A percentile compares a stretch with the other conserved stretches of the same genome.
phyloP scores from a whole-genome alignment of 2,797 vertebrate species.

The Decapterus maruadsi region DNA sequence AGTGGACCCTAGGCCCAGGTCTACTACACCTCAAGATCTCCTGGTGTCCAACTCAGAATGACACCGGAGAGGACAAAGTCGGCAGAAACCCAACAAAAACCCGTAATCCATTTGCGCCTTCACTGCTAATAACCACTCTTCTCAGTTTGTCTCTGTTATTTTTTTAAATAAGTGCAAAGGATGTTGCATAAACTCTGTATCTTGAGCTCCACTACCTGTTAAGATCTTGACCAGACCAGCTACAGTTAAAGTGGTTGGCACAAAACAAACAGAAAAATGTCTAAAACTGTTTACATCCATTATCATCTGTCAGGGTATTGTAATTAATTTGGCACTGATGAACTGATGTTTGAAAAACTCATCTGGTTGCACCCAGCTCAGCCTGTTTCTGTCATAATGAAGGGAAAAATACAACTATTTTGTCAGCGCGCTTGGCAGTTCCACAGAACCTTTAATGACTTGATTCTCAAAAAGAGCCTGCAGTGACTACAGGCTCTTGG shows the following conservation, averaged over 20 bases:
- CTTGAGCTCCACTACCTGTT: no score
- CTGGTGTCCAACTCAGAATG: no score
- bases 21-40: no score
- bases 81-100: background rate
- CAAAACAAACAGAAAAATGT: no score
- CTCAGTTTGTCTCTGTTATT: background rate
- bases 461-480: slow-evolving; percentile 27
- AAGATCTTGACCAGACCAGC: no score
- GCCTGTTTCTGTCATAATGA: background rate
- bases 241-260: no score
- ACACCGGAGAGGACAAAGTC: no score
- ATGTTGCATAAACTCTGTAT: no score
- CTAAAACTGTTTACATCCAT: background rate
- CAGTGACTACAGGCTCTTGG: background rate
- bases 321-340: background rate
- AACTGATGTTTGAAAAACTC: background rate
- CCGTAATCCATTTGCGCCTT: background rate
- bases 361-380: slow-evolving; percentile 7
- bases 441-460: slow-evolving; percentile 21
- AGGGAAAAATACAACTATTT: background rate
- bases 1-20: no score
- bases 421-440: slow-evolving; percentile 11
- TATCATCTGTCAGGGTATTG: background rate
- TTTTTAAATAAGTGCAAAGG: background rate
- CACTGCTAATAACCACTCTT: background rate